A percentile compares a stretch with the other conserved stretches of the same genome.
Evolutionary conservation across 2,888 invertebrate species (phyloP).

Genomic region (Laspeyria flexula): DNA sequence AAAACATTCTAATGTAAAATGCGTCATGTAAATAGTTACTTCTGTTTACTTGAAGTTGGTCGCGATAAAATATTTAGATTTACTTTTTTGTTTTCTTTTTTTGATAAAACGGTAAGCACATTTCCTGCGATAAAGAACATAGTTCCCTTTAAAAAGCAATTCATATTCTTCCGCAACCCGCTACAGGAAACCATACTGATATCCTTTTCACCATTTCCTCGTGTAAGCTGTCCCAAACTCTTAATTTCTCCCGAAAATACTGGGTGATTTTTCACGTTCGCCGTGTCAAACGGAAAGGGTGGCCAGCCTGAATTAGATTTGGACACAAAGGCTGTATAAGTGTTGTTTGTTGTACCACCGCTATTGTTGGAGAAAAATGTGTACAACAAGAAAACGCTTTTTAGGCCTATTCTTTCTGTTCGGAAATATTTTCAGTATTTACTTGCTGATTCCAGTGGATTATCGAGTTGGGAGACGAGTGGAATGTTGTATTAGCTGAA

Average conservation of each 20-base stretch:
- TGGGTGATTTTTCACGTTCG: slow-evolving; percentile 37
- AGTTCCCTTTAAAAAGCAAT: not conserved
- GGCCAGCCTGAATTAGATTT: slow-evolving; percentile 41
- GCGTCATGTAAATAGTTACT: too few relatives aligned
- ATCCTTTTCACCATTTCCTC: slow-evolving; percentile 19
- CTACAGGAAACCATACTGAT: slow-evolving; percentile 2
- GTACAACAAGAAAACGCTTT: slow-evolving; percentile 42
- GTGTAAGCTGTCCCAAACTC: slow-evolving; percentile 19
- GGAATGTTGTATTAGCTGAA: not conserved
- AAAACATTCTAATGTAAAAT: too few relatives aligned
- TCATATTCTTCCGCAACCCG: not conserved
- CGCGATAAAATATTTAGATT: too few relatives aligned
- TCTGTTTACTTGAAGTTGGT: too few relatives aligned
- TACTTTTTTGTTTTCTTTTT: too few relatives aligned
- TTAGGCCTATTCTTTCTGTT: slow-evolving; percentile 10
- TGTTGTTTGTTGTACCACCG: slow-evolving; percentile 38
- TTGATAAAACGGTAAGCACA: too few relatives aligned
- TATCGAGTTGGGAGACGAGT: not conserved
- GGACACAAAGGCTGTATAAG: slow-evolving; percentile 47
- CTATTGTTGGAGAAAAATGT: slow-evolving; percentile 37
- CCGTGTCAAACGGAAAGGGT: slow-evolving; percentile 34
- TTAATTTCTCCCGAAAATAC: slow-evolving; percentile 37
- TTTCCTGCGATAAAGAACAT: not conserved
- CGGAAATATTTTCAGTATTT: not conserved
- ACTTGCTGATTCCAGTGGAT: not conserved